Base-by-base conservation (phyloP, 2,113 vertebrate genomes). In the Chauna torquata region DNA sequence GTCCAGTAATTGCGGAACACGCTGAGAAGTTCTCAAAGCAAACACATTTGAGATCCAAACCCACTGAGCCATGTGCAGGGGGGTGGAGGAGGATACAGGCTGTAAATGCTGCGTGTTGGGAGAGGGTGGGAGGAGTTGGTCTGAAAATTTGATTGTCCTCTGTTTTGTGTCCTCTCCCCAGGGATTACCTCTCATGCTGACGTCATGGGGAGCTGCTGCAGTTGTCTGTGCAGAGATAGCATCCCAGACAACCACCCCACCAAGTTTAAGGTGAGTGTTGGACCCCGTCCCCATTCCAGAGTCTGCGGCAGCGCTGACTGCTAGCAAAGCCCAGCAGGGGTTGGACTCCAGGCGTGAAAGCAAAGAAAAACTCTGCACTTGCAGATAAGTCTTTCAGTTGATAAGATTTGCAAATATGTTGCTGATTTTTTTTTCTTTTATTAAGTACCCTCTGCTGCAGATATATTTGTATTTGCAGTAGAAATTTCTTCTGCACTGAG, bases 151-250 rank as follows among this genome's bases (percentile, higher is more conserved):
- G 57, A 19, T 7, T 5, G 76, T 55, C 11, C n/a, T 70, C 3
- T 40, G 25, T 49, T 88, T 7, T 72, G 66, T 72, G 45, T 28
- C 62, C 66, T 72, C 25, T 74, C 64, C 82, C 36, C 92, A 99
- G 99, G 98, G 99, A 97, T 98, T 98, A 96, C 98, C 97, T 97
- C 97, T 98, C 97, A 97, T 97, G 98, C 98, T 98, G 99, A 98
- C 98, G 98, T 98, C 98, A 99, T 99, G 99, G 99, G 99, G 98
- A 99, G 99, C 98, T 99, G 99, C 98, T 99, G 99, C 98, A 99
- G 99, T 98, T 99, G 99, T 98, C 98, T 99, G 97, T 99, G 99
- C 97, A 98, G 98, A 98, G 99, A 99, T 97, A 98, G 98, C 96
- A 95, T 99, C 97, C 98, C 98, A 98, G 99, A 99, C 98, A 99